Conservation (phyloP, 1,140 invertebrate genomes). For the Cydia fagiglandana region DNA sequence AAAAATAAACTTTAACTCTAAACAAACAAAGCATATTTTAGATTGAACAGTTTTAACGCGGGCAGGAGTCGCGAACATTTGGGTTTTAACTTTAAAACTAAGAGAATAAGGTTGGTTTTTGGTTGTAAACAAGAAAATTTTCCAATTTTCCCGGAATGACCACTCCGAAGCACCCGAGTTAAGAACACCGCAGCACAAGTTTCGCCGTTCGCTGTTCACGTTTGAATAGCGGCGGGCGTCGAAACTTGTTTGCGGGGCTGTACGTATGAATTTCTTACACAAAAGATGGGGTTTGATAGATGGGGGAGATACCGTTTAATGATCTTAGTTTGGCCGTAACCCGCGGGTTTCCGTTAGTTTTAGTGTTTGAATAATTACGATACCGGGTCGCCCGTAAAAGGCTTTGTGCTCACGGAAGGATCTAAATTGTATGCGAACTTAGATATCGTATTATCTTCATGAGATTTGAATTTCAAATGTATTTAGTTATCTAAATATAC, state of each 20-base stretch:
- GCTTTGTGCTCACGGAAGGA: slow-evolving; percentile 10
- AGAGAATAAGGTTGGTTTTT: slow-evolving; percentile 47
- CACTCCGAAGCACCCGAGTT: slow-evolving; percentile 70
- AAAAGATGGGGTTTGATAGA: slow-evolving; percentile 73
- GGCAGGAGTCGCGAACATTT: slow-evolving; percentile 41
- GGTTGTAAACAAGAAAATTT: slow-evolving; percentile 41
- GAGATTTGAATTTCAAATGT: not conserved
- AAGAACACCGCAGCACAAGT: slow-evolving; percentile 75
- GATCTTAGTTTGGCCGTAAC: slow-evolving; percentile 76
- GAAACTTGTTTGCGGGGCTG: slow-evolving; percentile 71
- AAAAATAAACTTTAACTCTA: slow-evolving; percentile 45
- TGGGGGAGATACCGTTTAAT: slow-evolving; percentile 74
- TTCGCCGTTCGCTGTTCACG: slow-evolving; percentile 68
- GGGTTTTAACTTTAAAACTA: slow-evolving; percentile 42
- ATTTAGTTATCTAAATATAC: no score
- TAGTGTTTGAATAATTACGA: slow-evolving; percentile 35
- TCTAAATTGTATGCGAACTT: not conserved
- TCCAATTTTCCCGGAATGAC: slow-evolving; percentile 75
- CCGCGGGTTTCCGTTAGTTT: slow-evolving; percentile 69
- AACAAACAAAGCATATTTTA: slow-evolving; percentile 14
- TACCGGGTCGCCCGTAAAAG: slow-evolving; percentile 24
- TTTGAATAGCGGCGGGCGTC: slow-evolving; percentile 70
- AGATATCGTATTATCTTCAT: slow-evolving; percentile 1
- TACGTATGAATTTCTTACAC: slow-evolving; percentile 72
- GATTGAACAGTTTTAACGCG: slow-evolving; percentile 27